Evolutionary conservation across 1,140 invertebrate species (phyloP).

Genomic region (Pogonognathellus flavescens): DNA sequence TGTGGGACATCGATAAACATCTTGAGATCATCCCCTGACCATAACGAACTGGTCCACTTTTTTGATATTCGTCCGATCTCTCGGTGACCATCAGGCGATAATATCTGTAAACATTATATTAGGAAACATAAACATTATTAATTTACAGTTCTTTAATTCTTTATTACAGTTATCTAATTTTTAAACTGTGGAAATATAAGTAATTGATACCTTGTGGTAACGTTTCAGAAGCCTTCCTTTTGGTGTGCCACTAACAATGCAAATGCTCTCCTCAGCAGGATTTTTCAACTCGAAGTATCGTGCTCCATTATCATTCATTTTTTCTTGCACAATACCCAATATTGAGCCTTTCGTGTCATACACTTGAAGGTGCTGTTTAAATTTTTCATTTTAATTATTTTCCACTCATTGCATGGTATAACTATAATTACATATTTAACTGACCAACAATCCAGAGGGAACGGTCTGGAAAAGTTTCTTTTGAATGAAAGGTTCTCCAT

Average conservation of each 20-base stretch:
- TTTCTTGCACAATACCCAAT: not conserved
- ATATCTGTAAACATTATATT: not conserved
- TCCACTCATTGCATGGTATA: not conserved
- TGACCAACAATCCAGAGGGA: not conserved
- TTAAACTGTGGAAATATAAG: not conserved
- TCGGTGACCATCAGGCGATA: slow-evolving; percentile 66
- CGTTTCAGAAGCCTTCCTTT: not conserved
- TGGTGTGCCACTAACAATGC: not conserved
- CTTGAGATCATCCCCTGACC: slow-evolving; percentile 72
- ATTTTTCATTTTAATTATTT: not conserved
- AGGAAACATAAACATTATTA: not conserved
- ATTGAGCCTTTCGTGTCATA: not conserved
- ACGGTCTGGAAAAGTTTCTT: slow-evolving; percentile 20
- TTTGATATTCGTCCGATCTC: slow-evolving; percentile 71
- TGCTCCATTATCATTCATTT: not conserved
- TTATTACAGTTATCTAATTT: not conserved
- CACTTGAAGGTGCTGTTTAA: not conserved
- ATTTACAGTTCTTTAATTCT: no score
- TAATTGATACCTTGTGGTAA: slow-evolving; percentile 10
- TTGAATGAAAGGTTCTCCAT: not conserved
- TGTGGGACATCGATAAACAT: slow-evolving; percentile 68
- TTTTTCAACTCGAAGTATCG: slow-evolving; percentile 1
- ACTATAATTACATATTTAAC: not conserved
- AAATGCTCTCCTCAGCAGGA: not conserved
- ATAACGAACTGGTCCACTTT: slow-evolving; percentile 70